These are phyloP conservation scores for Anarrhichthys ocellatus DNA, from an alignment of 2,113 vertebrate genomes.

Conservation along the genomic window DNA sequence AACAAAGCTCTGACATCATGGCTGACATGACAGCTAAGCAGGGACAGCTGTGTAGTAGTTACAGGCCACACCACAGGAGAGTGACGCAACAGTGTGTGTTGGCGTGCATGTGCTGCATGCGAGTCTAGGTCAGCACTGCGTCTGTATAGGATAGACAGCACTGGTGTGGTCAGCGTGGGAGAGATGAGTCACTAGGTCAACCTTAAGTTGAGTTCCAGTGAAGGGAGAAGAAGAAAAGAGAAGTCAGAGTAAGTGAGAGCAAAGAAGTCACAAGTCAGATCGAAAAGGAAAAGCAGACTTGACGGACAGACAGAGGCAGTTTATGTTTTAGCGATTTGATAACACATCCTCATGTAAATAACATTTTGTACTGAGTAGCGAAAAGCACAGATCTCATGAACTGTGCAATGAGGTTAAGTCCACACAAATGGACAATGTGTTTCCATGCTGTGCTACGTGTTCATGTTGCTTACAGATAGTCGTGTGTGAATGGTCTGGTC, in stretches of 20 bases:
- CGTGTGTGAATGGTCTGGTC: constrained; percentile 69
- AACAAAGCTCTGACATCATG: constrained; percentile 73
- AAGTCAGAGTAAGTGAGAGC: constrained; percentile 48
- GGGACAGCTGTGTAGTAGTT: constrained; percentile 74
- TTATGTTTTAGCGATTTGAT: constrained; percentile 36
- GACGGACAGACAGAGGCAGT: constrained; percentile 27
- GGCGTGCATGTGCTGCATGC: constrained; percentile 14
- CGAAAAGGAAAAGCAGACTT: constrained; percentile 22
- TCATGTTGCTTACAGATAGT: constrained; percentile 51
- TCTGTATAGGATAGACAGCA: constrained; percentile 51
- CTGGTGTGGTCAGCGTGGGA: constrained; percentile 77
- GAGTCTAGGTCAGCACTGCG: constrained; percentile 54
- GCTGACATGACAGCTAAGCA: constrained; percentile 75
- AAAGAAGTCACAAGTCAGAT: constrained; percentile 44
- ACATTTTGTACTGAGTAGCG: not conserved
- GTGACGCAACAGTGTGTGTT: constrained; percentile 64
- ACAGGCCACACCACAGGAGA: constrained; percentile 62
- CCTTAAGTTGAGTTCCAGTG: constrained; percentile 68
- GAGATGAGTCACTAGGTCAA: constrained; percentile 80
- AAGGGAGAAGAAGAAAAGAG: constrained; percentile 48
- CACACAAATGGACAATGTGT: constrained; percentile 31
- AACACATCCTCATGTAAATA: constrained; percentile 35
- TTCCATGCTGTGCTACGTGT: constrained; percentile 60
- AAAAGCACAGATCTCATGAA: constrained; percentile 35
- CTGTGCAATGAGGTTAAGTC: constrained; percentile 15